These are phyloP conservation scores for Sitobion miscanthi DNA, from an alignment of 1,140 invertebrate genomes.

Conservation along the genomic window DNA sequence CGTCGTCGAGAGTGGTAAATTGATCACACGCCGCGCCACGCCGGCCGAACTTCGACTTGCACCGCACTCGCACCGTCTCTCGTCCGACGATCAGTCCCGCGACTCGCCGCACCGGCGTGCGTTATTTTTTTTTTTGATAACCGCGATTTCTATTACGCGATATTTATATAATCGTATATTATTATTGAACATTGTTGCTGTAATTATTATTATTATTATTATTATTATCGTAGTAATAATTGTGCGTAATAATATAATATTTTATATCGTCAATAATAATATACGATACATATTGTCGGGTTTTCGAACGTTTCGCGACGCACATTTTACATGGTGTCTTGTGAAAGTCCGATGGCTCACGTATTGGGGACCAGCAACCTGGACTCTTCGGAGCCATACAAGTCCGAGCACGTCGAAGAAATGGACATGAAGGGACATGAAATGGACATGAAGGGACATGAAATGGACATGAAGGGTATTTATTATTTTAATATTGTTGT, in stretches of 20 bases:
- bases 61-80: not conserved
- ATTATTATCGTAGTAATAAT: not conserved
- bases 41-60: not conserved
- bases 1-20: not conserved
- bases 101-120: not conserved
- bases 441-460: not conserved
- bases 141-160: too few species aligned
- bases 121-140: not conserved
- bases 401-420: not conserved
- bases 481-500: not conserved
- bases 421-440: constrained; percentile 8
- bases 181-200: not conserved
- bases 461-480: constrained; percentile 30
- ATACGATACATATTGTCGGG: too few species aligned
- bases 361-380: constrained; percentile 32
- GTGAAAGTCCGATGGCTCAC: constrained; percentile 44
- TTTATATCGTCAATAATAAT: not conserved
- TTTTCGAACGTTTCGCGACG: not conserved
- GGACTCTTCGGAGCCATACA: constrained; percentile 4
- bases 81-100: not conserved
- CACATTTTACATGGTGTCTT: constrained; percentile 43
- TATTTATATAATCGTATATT: not conserved
- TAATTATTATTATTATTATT: not conserved
- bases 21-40: not conserved
- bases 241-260: not conserved